phyloP scores from a whole-genome alignment of 2,797 vertebrate species.

The Hyperoplus lanceolatus region DNA sequence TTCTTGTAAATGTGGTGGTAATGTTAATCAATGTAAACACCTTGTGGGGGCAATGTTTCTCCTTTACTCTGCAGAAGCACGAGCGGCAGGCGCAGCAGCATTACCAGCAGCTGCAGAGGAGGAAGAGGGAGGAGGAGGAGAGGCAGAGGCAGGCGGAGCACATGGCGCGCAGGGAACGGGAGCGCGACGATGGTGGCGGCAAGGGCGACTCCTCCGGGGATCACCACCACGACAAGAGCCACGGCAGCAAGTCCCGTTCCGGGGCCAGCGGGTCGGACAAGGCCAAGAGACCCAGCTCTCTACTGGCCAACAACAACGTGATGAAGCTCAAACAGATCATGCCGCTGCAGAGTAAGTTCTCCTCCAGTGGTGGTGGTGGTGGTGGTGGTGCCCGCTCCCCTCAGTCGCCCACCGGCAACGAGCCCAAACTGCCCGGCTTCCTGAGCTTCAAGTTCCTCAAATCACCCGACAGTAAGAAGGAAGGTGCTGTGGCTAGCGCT shows the following conservation, averaged over 20 bases:
- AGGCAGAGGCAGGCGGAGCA: constrained; percentile 94
- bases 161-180: constrained; percentile 91
- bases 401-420: constrained; percentile 91
- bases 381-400: constrained; percentile 84
- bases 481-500: constrained; percentile 64
- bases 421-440: constrained; percentile 95
- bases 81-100: constrained; percentile 97
- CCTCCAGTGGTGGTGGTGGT: constrained; percentile 77
- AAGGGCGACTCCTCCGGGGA: constrained; percentile 86
- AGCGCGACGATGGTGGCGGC: constrained; percentile 90
- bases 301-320: constrained; percentile 96
- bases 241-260: constrained; percentile 84
- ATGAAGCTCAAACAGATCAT: constrained; percentile 99
- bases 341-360: constrained; percentile 95
- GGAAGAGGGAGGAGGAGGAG: constrained; percentile 96
- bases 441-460: constrained; percentile 98
- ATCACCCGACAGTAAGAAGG: constrained; percentile 93
- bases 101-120: constrained; percentile 96
- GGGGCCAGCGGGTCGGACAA: constrained; percentile 88
- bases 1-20: constrained; percentile 5
- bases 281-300: constrained; percentile 96
- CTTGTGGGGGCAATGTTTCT: constrained; percentile 34
- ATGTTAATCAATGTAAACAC: constrained; percentile 9
- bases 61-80: constrained; percentile 88
- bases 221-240: constrained; percentile 89